A percentile compares a stretch with the other conserved stretches of the same genome.
These are phyloP conservation scores for Drosophila kikkawai DNA, from an alignment of 1,140 invertebrate genomes.

Conservation along the genomic window DNA sequence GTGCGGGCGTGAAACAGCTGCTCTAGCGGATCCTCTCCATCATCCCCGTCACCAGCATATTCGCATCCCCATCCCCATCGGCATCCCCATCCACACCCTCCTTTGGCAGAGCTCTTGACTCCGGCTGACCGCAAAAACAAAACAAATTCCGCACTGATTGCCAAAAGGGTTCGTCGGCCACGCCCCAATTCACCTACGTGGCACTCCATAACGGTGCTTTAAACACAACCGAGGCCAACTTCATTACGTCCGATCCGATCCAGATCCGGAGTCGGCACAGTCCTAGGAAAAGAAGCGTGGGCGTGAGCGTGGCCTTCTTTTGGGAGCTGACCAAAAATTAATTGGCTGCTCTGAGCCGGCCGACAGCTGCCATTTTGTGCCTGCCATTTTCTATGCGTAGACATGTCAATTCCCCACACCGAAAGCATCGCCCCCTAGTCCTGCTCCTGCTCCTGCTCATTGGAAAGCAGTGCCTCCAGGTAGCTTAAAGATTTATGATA, in stretches of 20 bases:
- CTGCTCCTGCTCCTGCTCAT: neutral
- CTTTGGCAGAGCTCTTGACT: constrained; percentile 33
- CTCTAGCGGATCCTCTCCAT: constrained; percentile 9
- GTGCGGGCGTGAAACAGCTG: constrained; percentile 52
- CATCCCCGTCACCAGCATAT: constrained; percentile 12
- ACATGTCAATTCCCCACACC: constrained; percentile 66
- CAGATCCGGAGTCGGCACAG: neutral
- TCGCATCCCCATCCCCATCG: neutral
- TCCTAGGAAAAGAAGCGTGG: constrained; percentile 1
- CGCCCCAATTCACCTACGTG: constrained; percentile 39
- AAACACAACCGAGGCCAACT: constrained; percentile 55
- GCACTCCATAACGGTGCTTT: constrained; percentile 59
- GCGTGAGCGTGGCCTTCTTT: constrained; percentile 36
- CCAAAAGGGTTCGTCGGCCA: constrained; percentile 64
- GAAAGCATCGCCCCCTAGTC: constrained; percentile 4
- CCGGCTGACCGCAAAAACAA: constrained; percentile 59
- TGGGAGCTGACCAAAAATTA: constrained; percentile 69
- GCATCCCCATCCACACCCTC: neutral
- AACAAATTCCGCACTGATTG: constrained; percentile 66
- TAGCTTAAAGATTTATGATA: constrained; percentile 82
- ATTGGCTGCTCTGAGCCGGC: constrained; percentile 66
- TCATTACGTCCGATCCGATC: constrained; percentile 58
- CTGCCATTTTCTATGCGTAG: constrained; percentile 67
- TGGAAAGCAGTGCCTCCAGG: constrained; percentile 34
- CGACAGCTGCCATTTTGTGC: constrained; percentile 74